Conservation (phyloP, 2,797 vertebrate species). For the Epinephelus coioides region DNA sequence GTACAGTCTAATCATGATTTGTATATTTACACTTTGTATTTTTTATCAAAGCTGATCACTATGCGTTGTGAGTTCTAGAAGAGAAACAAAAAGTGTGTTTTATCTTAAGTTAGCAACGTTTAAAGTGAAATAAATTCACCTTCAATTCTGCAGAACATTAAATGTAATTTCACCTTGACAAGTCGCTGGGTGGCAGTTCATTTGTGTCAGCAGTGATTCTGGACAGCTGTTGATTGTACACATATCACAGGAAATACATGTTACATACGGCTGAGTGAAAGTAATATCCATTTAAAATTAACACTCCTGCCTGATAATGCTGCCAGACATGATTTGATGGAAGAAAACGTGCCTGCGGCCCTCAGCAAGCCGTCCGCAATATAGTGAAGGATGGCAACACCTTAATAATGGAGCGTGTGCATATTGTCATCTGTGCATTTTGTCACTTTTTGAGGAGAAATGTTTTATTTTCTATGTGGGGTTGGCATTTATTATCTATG, state of each 20-base stretch:
- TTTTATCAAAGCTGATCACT: constrained; percentile 51
- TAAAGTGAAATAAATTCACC: constrained; percentile 37
- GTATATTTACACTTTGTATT: constrained; percentile 68
- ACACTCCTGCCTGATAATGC: constrained; percentile 4
- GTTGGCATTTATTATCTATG: constrained; percentile 6
- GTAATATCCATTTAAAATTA: constrained; percentile 2
- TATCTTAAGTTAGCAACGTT: constrained; percentile 38
- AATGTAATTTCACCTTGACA: constrained; percentile 17
- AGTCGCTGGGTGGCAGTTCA: not conserved
- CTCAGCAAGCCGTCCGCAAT: not conserved
- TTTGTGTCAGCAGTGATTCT: not conserved
- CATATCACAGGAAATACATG: not conserved
- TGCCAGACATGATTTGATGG: not conserved
- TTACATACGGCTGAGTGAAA: not conserved
- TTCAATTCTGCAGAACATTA: constrained; percentile 53
- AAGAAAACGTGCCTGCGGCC: constrained; percentile 3
- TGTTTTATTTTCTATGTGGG: constrained; percentile 8
- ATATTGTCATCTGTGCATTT: constrained; percentile 31
- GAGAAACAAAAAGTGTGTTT: constrained; percentile 41
- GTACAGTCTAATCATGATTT: constrained; percentile 68
- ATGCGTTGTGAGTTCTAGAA: constrained; percentile 38
- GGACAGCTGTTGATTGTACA: not conserved
- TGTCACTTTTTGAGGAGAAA: constrained; percentile 14
- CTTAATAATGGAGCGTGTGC: constrained; percentile 11
- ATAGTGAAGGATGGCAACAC: not conserved